Base-by-base conservation (phyloP, 1,140 invertebrate species). In the Scaptodrosophila lebanonensis region DNA sequence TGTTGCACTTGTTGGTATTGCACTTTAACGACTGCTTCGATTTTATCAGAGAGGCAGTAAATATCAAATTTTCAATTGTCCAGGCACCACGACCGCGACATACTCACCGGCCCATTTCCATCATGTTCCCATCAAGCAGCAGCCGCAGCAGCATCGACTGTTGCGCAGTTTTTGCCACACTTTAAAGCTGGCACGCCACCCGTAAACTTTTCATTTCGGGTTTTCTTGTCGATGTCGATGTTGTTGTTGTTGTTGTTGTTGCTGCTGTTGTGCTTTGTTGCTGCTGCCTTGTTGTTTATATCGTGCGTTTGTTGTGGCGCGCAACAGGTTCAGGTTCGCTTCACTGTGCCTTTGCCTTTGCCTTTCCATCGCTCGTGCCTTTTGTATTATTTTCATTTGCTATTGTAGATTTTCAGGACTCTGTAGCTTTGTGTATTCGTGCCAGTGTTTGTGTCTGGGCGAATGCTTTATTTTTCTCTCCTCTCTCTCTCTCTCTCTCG, bases 261-360 rank as follows among this genome's bases (percentile, higher is more conserved):
- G 54, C 48, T 76, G 45, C 48, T 63, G 42, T 25, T 68, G 39
- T 62, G 76, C 51, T 58, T 48, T 50, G 68, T n/a, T n/a, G n/a
- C n/a, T n/a, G n/a, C n/a, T n/a, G n/a, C n/a, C n/a, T n/a, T n/a
- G n/a, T n/a, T n/a, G 32, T 33, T 33, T 33, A 33, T n/a, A 4
- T 33, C 40, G 47, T 48, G 48, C 32, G 29, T 65, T 57, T 36
- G 57, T 66, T 66, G 66, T 36, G 44, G 48, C 63, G 61, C 47
- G 75, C 75, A 79, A 79, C 75, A 79, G 75, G 75, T 79, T 79
- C 66, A 79, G 22, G 22, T 25, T 25, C 29, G 35, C 29, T 53
- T 39, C 42, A 33, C 36, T 29, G 17, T 22, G n/a, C 30, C 22
- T 35, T 45, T 48, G 38, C 11, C 42, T 66, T 64, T 59, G 60